A percentile compares a stretch with the other conserved stretches of the same genome.
These are phyloP conservation scores for Xanthorhoe designata DNA, from an alignment of 2,888 invertebrate species.

Conservation along the genomic window DNA sequence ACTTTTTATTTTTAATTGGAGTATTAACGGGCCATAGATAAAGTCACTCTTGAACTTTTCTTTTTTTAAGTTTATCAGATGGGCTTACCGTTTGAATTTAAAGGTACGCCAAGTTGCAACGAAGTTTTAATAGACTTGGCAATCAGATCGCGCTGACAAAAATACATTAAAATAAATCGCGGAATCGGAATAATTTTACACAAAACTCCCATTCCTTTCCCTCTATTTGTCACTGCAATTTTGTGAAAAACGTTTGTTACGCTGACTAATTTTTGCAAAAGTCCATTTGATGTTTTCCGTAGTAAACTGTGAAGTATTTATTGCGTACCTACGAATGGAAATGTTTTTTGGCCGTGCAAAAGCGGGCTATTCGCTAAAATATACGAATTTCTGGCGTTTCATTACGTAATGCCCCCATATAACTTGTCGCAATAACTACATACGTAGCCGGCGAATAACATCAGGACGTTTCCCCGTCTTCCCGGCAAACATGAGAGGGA, in stretches of 20 bases:
- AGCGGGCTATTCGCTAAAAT: slow-evolving; percentile 37
- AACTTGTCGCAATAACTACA: slow-evolving; percentile 45
- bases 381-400: slow-evolving; percentile 55
- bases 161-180: slow-evolving; percentile 70
- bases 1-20: slow-evolving; percentile 81
- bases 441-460: slow-evolving; percentile 51
- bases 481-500: slow-evolving; percentile 57
- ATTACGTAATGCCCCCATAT: slow-evolving; percentile 54
- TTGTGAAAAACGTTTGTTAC: slow-evolving; percentile 32
- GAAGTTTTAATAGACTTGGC: slow-evolving; percentile 83
- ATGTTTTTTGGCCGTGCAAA: slow-evolving; percentile 37
- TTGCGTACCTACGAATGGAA: slow-evolving; percentile 32
- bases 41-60: slow-evolving; percentile 72
- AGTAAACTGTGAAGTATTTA: slow-evolving; percentile 38
- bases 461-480: slow-evolving; percentile 63
- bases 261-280: slow-evolving; percentile 34
- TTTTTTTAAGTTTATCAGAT: slow-evolving; percentile 77
- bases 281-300: slow-evolving; percentile 36
- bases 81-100: slow-evolving; percentile 83
- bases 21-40: slow-evolving; percentile 82
- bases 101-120: slow-evolving; percentile 77
- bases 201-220: slow-evolving; percentile 29
- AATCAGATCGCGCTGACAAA: slow-evolving; percentile 74
- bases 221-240: slow-evolving; percentile 39
- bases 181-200: slow-evolving; percentile 38